Evolutionary conservation across 2,113 vertebrate genomes (phyloP).

Genomic region (Aspidoscelis tigris): DNA sequence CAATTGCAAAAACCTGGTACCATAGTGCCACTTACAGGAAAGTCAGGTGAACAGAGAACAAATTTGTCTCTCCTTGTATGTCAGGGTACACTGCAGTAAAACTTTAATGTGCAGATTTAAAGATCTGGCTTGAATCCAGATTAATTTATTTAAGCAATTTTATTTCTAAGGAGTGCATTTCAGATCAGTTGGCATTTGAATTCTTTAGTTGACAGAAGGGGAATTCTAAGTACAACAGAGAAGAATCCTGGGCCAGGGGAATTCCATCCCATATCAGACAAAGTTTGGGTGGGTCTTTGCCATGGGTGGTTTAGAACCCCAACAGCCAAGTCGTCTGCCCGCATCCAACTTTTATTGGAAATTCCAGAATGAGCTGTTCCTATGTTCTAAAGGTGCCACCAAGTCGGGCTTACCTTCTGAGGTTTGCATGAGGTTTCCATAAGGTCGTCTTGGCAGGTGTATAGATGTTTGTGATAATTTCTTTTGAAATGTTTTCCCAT

Average conservation of each 20-base stretch:
- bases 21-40: constrained; percentile 68
- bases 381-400: neutral
- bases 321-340: neutral
- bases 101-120: neutral
- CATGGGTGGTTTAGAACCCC: too few relatives aligned
- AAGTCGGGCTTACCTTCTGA: too few relatives aligned
- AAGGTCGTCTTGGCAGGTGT: too few relatives aligned
- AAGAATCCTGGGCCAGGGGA: too few relatives aligned
- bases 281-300: too few relatives aligned
- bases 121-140: too few relatives aligned
- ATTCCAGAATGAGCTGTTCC: neutral
- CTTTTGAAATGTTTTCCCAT: too few relatives aligned
- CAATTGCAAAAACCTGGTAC: constrained; percentile 34
- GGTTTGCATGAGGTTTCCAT: too few relatives aligned
- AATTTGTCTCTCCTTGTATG: neutral
- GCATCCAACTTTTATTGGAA: neutral
- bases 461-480: too few relatives aligned
- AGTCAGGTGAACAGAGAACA: neutral
- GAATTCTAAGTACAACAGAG: too few relatives aligned
- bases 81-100: neutral
- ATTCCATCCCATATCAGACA: too few relatives aligned
- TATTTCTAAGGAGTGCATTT: neutral
- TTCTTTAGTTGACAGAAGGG: too few relatives aligned
- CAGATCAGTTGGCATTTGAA: neutral
- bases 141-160: neutral